Evolutionary conservation across 2,797 vertebrate genomes (phyloP).

Genomic region (Brotula barbata): DNA sequence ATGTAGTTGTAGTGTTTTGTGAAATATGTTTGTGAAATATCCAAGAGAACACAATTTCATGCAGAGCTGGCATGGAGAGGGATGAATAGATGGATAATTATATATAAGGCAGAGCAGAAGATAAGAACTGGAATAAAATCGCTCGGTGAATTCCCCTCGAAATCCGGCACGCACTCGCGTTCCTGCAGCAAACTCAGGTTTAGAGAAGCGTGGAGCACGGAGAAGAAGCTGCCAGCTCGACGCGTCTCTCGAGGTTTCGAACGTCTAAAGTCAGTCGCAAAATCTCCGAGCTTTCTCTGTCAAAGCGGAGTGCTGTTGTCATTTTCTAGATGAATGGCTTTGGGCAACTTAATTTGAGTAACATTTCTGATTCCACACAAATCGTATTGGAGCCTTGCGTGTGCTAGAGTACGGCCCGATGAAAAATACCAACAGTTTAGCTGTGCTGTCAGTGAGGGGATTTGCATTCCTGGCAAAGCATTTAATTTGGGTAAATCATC

Average conservation of each 20-base stretch:
- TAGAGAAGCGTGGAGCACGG: neutral
- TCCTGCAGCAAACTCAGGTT: constrained; percentile 12
- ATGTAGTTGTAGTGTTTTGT: constrained; percentile 18
- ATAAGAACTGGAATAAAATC: constrained; percentile 30
- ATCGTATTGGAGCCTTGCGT: constrained; percentile 24
- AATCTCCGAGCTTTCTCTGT: constrained; percentile 37
- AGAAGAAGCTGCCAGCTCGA: constrained; percentile 7
- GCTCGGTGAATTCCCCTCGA: constrained; percentile 16
- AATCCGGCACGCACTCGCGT: constrained; percentile 14
- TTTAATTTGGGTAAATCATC: constrained; percentile 67
- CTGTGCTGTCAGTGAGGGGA: constrained; percentile 46
- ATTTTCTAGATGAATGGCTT: constrained; percentile 60
- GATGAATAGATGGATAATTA: constrained; percentile 19
- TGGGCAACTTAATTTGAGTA: constrained; percentile 63
- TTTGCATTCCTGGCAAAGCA: constrained; percentile 53
- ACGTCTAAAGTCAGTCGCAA: constrained; percentile 34
- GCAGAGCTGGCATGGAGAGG: constrained; percentile 8
- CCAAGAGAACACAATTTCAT: constrained; percentile 26
- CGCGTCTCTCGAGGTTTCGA: constrained; percentile 40
- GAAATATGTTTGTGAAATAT: constrained; percentile 34
- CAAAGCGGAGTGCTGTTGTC: constrained; percentile 40
- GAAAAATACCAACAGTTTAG: constrained; percentile 57
- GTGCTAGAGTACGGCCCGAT: constrained; percentile 12
- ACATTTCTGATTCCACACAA: constrained; percentile 68
- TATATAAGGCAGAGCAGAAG: constrained; percentile 34